Evolutionary conservation across 2,888 invertebrate species (phyloP).

Genomic region (Myopa testacea): DNA sequence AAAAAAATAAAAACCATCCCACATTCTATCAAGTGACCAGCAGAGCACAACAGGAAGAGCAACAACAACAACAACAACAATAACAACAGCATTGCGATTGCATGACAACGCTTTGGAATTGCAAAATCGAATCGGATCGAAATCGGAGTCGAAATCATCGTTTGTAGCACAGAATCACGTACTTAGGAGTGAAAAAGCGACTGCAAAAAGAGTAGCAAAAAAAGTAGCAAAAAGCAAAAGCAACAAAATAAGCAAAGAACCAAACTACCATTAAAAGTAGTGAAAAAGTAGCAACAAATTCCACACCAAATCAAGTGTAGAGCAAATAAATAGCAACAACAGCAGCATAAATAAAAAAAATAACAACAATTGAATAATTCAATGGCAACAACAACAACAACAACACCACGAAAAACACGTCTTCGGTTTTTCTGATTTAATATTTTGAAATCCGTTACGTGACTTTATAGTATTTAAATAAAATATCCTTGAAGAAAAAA

Average conservation of each 20-base stretch:
- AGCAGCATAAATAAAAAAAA: too few relatives aligned
- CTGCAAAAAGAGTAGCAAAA: background rate
- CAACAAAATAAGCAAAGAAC: too few relatives aligned
- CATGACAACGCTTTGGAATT: conserved; percentile 19
- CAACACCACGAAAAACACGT: background rate
- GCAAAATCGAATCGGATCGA: background rate
- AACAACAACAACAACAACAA: background rate
- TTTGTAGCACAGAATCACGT: conserved; percentile 8
- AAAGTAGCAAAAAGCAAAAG: too few relatives aligned
- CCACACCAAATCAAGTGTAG: background rate
- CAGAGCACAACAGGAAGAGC: background rate
- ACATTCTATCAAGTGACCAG: background rate
- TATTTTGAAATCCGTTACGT: too few relatives aligned
- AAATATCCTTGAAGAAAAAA: too few relatives aligned
- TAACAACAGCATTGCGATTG: conserved; percentile 1
- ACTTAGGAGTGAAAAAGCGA: background rate
- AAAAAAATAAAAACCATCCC: background rate
- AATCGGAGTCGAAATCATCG: conserved; percentile 3
- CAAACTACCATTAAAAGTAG: background rate
- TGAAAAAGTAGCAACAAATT: background rate
- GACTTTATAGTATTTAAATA: too few relatives aligned
- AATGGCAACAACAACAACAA: background rate
- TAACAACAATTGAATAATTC: background rate
- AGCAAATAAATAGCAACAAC: background rate
- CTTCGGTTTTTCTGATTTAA: background rate